Percentiles rank a stretch among this genome's conserved stretches.
Conservation (phyloP, 2,113 vertebrate genomes). For the Paramormyrops kingsleyae region DNA sequence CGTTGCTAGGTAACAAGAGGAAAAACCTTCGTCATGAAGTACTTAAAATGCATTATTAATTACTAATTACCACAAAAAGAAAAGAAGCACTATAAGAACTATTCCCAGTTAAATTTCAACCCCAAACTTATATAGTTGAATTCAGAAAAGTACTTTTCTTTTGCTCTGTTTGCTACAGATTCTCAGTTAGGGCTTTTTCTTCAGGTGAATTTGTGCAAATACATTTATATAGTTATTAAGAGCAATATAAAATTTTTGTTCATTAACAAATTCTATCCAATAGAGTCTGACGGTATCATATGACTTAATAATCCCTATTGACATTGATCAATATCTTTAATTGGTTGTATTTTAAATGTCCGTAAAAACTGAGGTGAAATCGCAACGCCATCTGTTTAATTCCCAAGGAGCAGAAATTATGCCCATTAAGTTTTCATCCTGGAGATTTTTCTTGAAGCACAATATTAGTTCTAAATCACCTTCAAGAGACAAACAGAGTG, state of each 20-base stretch:
- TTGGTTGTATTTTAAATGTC: background rate
- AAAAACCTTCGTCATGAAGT: constrained; percentile 60
- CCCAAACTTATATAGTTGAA: background rate
- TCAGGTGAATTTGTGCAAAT: background rate
- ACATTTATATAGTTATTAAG: background rate
- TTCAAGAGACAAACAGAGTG: background rate
- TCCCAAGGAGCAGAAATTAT: background rate
- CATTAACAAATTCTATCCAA: background rate
- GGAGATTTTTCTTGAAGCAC: constrained; percentile 25
- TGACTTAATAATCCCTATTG: background rate
- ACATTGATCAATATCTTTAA: background rate
- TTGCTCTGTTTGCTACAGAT: background rate
- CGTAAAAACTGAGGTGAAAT: background rate
- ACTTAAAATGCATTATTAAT: constrained; percentile 61
- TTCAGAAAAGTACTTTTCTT: background rate
- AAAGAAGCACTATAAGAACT: constrained; percentile 25
- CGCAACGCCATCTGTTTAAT: background rate
- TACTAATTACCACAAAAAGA: constrained; percentile 45
- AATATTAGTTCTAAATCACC: constrained; percentile 39
- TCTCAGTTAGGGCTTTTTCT: background rate
- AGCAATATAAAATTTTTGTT: background rate
- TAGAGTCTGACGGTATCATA: background rate
- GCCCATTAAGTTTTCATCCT: constrained; percentile 30
- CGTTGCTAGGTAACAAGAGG: constrained; percentile 71
- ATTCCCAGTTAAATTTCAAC: background rate